phyloP scores from a whole-genome alignment of 1,140 invertebrate species.

The Drosophila sp. region DNA sequence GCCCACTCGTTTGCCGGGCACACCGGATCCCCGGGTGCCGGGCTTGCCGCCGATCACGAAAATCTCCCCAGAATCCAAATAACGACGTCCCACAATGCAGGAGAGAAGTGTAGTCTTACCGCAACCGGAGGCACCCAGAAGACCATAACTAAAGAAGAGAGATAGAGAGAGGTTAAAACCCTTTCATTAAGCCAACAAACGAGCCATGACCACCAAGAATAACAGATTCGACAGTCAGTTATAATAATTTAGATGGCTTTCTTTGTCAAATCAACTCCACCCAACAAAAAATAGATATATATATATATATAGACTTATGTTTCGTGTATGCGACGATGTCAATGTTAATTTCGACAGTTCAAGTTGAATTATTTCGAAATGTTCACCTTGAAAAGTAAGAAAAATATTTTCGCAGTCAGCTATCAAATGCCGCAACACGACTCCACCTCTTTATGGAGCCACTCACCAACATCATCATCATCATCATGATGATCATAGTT shows the following conservation, averaged over 20 bases:
- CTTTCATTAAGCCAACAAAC: neutral
- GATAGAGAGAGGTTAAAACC: slow-evolving; percentile 14
- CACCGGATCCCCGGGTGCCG: slow-evolving; percentile 91
- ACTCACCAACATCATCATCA: slow-evolving; percentile 39
- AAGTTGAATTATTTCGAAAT: slow-evolving; percentile 80
- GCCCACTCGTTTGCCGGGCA: slow-evolving; percentile 93
- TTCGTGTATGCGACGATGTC: slow-evolving; percentile 61
- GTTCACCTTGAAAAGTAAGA: slow-evolving; percentile 76
- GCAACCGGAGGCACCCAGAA: slow-evolving; percentile 93
- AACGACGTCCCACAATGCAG: slow-evolving; percentile 91
- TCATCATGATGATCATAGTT: slow-evolving; percentile 50
- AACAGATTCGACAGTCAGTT: neutral
- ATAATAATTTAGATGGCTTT: neutral
- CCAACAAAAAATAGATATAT: neutral
- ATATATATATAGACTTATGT: slow-evolving; percentile 25
- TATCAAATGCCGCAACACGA: slow-evolving; percentile 46
- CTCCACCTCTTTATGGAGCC: slow-evolving; percentile 58
- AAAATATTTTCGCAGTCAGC: slow-evolving; percentile 57
- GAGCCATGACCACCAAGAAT: slow-evolving; percentile 22
- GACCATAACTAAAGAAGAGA: slow-evolving; percentile 87
- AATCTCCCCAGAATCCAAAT: slow-evolving; percentile 91
- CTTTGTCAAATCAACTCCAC: neutral
- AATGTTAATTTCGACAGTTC: slow-evolving; percentile 77
- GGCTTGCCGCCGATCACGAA: slow-evolving; percentile 92
- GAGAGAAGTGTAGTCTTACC: slow-evolving; percentile 93